These are phyloP conservation scores for Chitala chitala DNA, from an alignment of 2,113 vertebrate species.

Conservation along the genomic window DNA sequence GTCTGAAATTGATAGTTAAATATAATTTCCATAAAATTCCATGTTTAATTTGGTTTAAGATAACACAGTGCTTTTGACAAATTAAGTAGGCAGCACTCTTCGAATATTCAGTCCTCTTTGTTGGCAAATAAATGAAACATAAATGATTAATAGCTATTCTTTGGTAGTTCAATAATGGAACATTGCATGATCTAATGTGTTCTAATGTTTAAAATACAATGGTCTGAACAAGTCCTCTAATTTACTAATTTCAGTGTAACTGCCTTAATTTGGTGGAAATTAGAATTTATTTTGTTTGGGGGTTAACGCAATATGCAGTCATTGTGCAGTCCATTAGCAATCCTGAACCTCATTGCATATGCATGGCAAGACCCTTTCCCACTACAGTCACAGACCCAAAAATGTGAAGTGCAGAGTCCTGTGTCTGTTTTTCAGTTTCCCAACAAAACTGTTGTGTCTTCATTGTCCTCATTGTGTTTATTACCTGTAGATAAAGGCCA, in stretches of 20 bases:
- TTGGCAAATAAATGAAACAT: conserved; percentile 60
- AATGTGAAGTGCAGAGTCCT: conserved; percentile 61
- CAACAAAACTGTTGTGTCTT: conserved; percentile 48
- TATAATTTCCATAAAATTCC: conserved; percentile 62
- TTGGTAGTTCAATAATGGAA: conserved; percentile 67
- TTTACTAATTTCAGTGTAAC: conserved; percentile 71
- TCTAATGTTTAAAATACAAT: conserved; percentile 69
- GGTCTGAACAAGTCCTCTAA: conserved; percentile 67
- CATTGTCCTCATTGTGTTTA: conserved; percentile 54
- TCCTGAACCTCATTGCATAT: conserved; percentile 57
- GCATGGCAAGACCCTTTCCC: conserved; percentile 48
- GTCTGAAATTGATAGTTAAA: conserved; percentile 58
- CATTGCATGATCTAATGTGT: conserved; percentile 77
- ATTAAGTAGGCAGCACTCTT: conserved; percentile 63
- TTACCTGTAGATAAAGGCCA: conserved; percentile 46
- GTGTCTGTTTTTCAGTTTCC: conserved; percentile 59
- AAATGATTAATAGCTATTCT: conserved; percentile 80
- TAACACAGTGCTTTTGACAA: conserved; percentile 57
- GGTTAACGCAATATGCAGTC: conserved; percentile 73
- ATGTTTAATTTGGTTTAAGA: conserved; percentile 71
- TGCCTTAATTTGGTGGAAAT: conserved; percentile 78
- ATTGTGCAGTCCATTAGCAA: conserved; percentile 70
- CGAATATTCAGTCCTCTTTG: conserved; percentile 62
- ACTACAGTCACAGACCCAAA: conserved; percentile 57
- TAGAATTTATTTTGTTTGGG: conserved; percentile 80